These are phyloP conservation scores for Apamea crenata DNA, from an alignment of 2,888 invertebrate genomes.

Conservation along the genomic window DNA sequence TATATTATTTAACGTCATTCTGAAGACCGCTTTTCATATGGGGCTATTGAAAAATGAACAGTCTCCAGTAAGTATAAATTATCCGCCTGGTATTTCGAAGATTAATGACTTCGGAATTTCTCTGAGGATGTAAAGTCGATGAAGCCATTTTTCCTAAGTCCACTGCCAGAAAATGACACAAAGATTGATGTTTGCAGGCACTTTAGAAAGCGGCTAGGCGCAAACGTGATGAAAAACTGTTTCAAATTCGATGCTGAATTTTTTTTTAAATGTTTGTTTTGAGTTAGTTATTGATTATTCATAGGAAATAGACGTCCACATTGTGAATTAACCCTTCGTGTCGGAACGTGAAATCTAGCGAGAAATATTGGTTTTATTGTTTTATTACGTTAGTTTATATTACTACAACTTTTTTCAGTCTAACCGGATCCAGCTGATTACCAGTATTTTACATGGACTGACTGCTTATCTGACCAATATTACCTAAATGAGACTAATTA, in stretches of 20 bases:
- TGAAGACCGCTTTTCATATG: constrained; percentile 61
- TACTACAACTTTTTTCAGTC: not conserved
- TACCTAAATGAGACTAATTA: not conserved
- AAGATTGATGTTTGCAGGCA: constrained; percentile 82
- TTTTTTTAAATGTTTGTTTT: constrained; percentile 13
- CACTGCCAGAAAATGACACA: constrained; percentile 85
- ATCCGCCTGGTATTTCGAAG: constrained; percentile 77
- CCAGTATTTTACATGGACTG: not conserved
- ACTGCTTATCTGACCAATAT: not conserved
- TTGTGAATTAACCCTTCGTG: not conserved
- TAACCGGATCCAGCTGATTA: not conserved
- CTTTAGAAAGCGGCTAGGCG: constrained; percentile 72
- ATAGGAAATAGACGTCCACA: not conserved
- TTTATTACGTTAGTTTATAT: too few species aligned
- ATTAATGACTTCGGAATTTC: constrained; percentile 85
- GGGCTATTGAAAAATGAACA: constrained; percentile 75
- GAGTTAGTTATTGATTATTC: constrained; percentile 26
- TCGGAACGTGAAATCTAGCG: not conserved
- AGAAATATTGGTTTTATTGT: not conserved
- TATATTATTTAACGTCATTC: constrained; percentile 53
- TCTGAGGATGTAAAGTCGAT: constrained; percentile 84
- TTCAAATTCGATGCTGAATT: constrained; percentile 25
- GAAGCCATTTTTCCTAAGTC: constrained; percentile 86
- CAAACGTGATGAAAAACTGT: constrained; percentile 69
- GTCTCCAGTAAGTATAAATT: constrained; percentile 78